Percentiles rank a stretch among this genome's conserved stretches.
Conservation (phyloP, 1,140 invertebrate genomes). For the Drosophila sp. region DNA sequence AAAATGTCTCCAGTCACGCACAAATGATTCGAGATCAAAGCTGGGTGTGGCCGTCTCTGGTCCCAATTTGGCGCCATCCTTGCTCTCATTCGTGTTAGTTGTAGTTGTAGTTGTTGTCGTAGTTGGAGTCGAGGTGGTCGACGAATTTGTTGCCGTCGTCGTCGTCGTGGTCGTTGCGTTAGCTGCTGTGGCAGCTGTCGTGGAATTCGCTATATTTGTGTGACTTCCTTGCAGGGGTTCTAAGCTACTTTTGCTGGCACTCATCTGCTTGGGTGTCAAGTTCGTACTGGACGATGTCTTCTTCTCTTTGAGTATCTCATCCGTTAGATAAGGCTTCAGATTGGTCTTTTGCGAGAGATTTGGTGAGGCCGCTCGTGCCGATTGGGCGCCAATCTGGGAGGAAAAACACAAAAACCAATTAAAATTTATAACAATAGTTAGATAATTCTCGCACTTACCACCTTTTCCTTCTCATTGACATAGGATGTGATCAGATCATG, state of each 20-base stretch:
- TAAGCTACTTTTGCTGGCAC: constrained; percentile 67
- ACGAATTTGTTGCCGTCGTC: constrained; percentile 17
- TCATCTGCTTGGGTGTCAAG: constrained; percentile 64
- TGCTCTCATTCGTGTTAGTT: constrained; percentile 33
- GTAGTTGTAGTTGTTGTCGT: constrained; percentile 9
- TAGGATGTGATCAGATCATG: constrained; percentile 98
- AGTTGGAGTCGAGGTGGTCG: constrained; percentile 26
- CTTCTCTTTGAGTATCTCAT: constrained; percentile 74
- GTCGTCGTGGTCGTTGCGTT: constrained; percentile 23
- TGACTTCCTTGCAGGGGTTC: constrained; percentile 69
- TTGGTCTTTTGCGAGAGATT: constrained; percentile 79
- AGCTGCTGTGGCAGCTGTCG: constrained; percentile 25
- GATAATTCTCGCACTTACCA: constrained; percentile 85
- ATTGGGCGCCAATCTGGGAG: constrained; percentile 73
- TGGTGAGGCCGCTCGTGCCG: constrained; percentile 73
- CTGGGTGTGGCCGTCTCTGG: constrained; percentile 41
- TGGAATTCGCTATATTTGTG: constrained; percentile 52
- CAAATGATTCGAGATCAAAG: constrained; percentile 80
- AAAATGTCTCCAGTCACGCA: constrained; percentile 92
- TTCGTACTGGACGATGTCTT: constrained; percentile 57
- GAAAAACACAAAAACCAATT: background rate
- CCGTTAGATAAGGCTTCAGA: constrained; percentile 71
- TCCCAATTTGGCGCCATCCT: constrained; percentile 35
- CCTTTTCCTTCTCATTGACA: constrained; percentile 94
- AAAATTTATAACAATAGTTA: background rate